Conservation (phyloP, 2,113 vertebrate species). For the Balaeniceps rex region DNA sequence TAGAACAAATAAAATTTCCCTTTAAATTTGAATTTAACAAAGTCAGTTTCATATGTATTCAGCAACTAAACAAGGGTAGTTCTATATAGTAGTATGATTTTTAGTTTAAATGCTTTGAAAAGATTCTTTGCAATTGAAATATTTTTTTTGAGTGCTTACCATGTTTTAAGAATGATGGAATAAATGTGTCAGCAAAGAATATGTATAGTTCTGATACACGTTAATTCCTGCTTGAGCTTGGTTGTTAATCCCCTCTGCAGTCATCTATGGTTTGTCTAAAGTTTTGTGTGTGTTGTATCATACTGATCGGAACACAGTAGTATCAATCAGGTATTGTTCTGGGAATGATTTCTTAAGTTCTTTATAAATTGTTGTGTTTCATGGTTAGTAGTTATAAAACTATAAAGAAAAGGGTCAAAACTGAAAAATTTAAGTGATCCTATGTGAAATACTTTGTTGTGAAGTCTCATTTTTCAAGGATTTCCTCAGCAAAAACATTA, state of each 20-base stretch:
- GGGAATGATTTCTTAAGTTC: neutral
- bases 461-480: neutral
- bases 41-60: neutral
- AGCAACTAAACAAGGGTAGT: neutral
- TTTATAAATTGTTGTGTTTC: neutral
- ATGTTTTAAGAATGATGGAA: neutral
- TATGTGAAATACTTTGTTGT: neutral
- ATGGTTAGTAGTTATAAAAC: neutral
- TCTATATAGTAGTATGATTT: neutral
- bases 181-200: neutral
- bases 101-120: neutral
- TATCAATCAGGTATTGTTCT: neutral
- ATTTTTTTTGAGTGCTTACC: neutral
- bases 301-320: neutral
- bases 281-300: neutral
- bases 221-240: conserved; percentile 25
- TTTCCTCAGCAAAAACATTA: neutral
- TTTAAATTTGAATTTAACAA: neutral
- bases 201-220: neutral
- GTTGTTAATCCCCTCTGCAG: neutral
- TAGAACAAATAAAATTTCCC: neutral
- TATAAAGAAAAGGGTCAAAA: neutral
- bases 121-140: neutral
- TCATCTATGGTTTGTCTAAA: neutral
- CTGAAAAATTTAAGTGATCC: neutral